Conservation (phyloP, 2,113 vertebrate genomes). For the Takifugu bimaculatus region DNA sequence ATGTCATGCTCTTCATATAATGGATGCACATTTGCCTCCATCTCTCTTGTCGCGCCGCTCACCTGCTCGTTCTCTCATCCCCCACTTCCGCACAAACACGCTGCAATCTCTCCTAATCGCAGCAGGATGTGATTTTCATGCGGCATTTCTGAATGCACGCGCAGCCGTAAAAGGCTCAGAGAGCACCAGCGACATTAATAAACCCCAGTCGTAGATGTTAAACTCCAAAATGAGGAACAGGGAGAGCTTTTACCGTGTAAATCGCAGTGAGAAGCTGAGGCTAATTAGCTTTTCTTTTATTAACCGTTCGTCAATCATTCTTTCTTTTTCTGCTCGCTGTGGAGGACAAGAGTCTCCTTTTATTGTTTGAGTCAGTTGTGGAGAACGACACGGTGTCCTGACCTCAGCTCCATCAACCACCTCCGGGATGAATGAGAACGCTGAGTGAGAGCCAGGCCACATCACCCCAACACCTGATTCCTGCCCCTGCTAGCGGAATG, state of each 20-base stretch:
- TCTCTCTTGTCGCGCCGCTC: not conserved
- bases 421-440: not conserved
- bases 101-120: constrained; percentile 66
- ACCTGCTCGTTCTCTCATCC: constrained; percentile 36
- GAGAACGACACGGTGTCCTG: not conserved
- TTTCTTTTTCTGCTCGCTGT: not conserved
- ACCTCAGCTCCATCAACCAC: not conserved
- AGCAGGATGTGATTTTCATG: constrained; percentile 51
- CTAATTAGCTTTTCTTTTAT: too few species aligned
- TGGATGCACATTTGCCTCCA: constrained; percentile 40
- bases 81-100: constrained; percentile 51
- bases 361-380: not conserved
- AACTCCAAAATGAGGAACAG: constrained; percentile 3
- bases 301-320: too few species aligned
- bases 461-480: not conserved
- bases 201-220: constrained; percentile 28
- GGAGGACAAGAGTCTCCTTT: not conserved
- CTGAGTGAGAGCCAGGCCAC: not conserved
- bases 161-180: constrained; percentile 33
- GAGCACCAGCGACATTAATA: constrained; percentile 16
- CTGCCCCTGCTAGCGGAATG: not conserved
- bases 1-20: constrained; percentile 28
- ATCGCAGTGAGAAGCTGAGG: too few species aligned
- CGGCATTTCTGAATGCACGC: constrained; percentile 57
- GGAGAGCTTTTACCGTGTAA: not conserved